A percentile compares a stretch with the other conserved stretches of the same genome.
Conservation (phyloP, 2,888 invertebrate species). For the Idaea dimidiata region DNA sequence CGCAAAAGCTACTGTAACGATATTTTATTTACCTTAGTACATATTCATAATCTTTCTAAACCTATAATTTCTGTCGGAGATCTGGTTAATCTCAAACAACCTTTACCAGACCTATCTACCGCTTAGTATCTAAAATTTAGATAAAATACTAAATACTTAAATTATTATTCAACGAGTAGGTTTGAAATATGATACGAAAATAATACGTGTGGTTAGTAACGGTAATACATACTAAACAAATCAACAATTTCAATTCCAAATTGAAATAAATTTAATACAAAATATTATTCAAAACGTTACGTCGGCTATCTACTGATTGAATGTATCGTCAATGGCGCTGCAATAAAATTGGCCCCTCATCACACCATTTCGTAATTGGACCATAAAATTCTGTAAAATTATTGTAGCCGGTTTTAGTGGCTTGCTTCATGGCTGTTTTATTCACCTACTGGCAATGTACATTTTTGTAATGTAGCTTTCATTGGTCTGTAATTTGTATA, state of each 20-base stretch:
- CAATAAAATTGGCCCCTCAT: slow-evolving; percentile 49
- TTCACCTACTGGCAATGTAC: slow-evolving; percentile 39
- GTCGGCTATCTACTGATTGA: slow-evolving; percentile 32
- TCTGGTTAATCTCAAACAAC: slow-evolving; percentile 27
- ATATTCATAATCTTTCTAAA: background rate
- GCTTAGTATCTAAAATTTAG: background rate
- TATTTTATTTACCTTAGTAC: background rate
- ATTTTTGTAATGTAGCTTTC: slow-evolving; percentile 33
- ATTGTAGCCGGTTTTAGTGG: slow-evolving; percentile 45
- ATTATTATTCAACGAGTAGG: no score
- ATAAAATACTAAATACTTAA: no score
- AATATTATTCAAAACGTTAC: slow-evolving; percentile 4
- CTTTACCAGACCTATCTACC: slow-evolving; percentile 12
- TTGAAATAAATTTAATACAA: slow-evolving; percentile 6
- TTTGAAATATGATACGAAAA: no score
- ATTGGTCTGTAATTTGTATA: slow-evolving; percentile 30
- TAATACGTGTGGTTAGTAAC: no score
- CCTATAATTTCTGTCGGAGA: slow-evolving; percentile 11
- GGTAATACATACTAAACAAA: slow-evolving; percentile 7
- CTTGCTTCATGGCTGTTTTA: slow-evolving; percentile 45
- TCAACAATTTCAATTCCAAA: background rate
- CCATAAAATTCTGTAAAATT: slow-evolving; percentile 52
- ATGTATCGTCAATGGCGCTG: slow-evolving; percentile 40
- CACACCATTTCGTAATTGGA: slow-evolving; percentile 59
- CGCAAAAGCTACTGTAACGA: slow-evolving; percentile 9